Percentiles rank a stretch among this genome's conserved stretches.
Conservation (phyloP, 64 coral and sea anemone species). For the Acropora tenuis region DNA sequence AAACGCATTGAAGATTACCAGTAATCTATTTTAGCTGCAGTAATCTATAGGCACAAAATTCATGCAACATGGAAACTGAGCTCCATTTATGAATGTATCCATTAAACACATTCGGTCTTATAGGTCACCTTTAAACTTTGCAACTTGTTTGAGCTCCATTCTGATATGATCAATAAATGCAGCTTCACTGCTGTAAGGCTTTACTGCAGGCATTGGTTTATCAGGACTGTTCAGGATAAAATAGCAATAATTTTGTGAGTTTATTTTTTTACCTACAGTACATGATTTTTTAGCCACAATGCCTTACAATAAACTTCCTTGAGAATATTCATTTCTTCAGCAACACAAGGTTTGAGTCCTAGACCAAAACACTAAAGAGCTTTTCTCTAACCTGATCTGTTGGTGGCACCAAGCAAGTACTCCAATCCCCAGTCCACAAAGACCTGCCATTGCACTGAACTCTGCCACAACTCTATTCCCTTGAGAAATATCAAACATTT, state of each 20-base stretch:
- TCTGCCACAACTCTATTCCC: slow-evolving; percentile 75
- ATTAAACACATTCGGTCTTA: no score
- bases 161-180: slow-evolving; percentile 70
- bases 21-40: no score
- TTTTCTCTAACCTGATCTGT: slow-evolving; percentile 51
- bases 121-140: slow-evolving; percentile 66
- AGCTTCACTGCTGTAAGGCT: slow-evolving; percentile 71
- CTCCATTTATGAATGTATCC: no score
- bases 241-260: no score
- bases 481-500: neutral
- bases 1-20: no score
- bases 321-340: neutral
- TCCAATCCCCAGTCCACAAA: slow-evolving; percentile 74
- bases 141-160: slow-evolving; percentile 58
- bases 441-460: slow-evolving; percentile 80
- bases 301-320: no score
- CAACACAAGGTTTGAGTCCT: no score
- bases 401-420: slow-evolving; percentile 80
- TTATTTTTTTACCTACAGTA: no score
- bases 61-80: no score
- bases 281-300: no score
- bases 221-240: slow-evolving; percentile 20
- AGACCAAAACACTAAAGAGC: neutral
- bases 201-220: slow-evolving; percentile 51
- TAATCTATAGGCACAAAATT: no score